These are phyloP conservation scores for Nomada ruficornis DNA, from an alignment of 2,888 invertebrate species.

Conservation along the genomic window DNA sequence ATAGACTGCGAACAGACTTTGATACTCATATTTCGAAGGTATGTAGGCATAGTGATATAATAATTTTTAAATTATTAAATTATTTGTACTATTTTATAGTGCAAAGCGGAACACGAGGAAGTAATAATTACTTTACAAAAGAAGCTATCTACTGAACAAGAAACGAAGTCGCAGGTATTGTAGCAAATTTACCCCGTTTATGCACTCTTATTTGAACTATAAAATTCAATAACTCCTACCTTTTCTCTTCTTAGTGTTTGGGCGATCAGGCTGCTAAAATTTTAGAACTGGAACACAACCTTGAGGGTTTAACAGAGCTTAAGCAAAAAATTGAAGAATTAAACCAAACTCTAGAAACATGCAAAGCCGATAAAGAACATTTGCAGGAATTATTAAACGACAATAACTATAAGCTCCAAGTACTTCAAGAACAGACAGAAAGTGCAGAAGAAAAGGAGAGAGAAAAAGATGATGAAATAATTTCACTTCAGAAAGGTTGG, in stretches of 20 bases:
- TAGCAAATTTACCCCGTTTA: constrained; percentile 3
- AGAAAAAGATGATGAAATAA: constrained; percentile 79
- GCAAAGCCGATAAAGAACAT: constrained; percentile 54
- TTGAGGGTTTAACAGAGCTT: constrained; percentile 40
- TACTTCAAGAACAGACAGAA: constrained; percentile 56
- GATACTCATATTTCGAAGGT: constrained; percentile 38
- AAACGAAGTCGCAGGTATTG: constrained; percentile 49
- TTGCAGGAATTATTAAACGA: constrained; percentile 51
- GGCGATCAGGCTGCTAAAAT: constrained; percentile 56
- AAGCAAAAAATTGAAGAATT: constrained; percentile 53
- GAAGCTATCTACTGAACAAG: constrained; percentile 22
- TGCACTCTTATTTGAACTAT: background rate
- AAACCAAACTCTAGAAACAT: constrained; percentile 55
- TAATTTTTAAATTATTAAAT: background rate
- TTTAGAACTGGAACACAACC: constrained; percentile 53
- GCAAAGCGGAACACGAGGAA: constrained; percentile 41
- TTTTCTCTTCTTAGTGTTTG: constrained; percentile 54
- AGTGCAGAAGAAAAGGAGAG: constrained; percentile 58
- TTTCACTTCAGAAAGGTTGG: constrained; percentile 76
- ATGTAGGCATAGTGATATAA: background rate
- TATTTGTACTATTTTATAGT: constrained; percentile 33
- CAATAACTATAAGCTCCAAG: constrained; percentile 44
- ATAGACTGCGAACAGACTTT: constrained; percentile 32
- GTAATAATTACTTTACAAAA: constrained; percentile 30
- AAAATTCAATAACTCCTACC: background rate